phyloP scores from a whole-genome alignment of 2,113 vertebrate genomes.

The Vidua chalybeata region DNA sequence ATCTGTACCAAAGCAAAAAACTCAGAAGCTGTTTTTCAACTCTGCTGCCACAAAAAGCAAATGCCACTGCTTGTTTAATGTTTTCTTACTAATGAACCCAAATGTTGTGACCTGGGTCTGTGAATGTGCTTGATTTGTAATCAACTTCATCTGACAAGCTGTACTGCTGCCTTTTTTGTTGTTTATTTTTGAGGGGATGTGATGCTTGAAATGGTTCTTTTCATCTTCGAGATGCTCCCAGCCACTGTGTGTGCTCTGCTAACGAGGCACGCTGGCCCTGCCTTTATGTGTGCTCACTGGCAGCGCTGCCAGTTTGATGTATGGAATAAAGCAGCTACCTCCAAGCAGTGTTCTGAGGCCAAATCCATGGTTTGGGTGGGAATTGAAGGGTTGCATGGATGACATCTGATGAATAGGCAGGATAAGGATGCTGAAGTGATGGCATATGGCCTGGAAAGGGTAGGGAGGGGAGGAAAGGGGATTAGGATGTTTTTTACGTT shows the following conservation, averaged over 20 bases:
- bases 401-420: not conserved
- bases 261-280: not conserved
- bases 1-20: not conserved
- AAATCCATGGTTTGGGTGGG: not conserved
- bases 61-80: not conserved
- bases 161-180: not conserved
- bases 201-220: not conserved
- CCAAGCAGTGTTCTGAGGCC: not conserved
- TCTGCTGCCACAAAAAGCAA: not conserved
- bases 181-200: not conserved
- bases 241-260: not conserved
- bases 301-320: not conserved
- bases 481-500: rapidly evolving
- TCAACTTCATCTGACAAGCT: not conserved
- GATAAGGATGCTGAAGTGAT: not conserved
- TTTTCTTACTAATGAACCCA: not conserved
- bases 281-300: not conserved
- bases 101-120: not conserved
- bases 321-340: not conserved
- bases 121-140: not conserved
- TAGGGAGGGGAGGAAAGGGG: not conserved
- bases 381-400: not conserved
- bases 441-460: rapidly evolving
- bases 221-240: not conserved
- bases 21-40: not conserved